A percentile compares a stretch with the other conserved stretches of the same genome.
Evolutionary conservation across 2,888 invertebrate genomes (phyloP).

Genomic region (Synergus itoensis): DNA sequence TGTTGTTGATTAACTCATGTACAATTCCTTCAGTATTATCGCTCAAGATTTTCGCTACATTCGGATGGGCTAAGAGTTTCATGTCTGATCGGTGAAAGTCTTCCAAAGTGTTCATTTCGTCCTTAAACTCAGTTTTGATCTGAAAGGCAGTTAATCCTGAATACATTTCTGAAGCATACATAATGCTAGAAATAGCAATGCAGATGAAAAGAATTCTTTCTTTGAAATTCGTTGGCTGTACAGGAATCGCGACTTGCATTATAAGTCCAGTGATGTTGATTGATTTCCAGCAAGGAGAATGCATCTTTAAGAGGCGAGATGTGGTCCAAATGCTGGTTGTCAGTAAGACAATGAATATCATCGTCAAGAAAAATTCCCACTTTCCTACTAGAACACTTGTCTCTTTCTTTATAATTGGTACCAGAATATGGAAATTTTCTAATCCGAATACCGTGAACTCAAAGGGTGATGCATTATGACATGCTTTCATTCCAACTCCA

Average conservation of each 20-base stretch:
- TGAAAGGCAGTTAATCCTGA: neutral
- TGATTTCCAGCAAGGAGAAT: neutral
- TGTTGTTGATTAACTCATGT: neutral
- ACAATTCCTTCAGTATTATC: neutral
- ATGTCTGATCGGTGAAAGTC: neutral
- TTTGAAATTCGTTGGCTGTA: neutral
- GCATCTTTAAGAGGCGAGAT: neutral
- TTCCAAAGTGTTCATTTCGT: neutral
- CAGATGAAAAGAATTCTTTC: neutral
- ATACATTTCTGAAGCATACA: slow-evolving; percentile 2
- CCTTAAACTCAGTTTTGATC: neutral
- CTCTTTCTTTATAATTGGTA: neutral
- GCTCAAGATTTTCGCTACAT: neutral
- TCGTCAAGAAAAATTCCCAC: neutral
- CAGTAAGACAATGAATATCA: neutral
- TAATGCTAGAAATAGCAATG: neutral
- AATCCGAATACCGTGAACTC: neutral
- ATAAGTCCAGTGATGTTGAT: neutral
- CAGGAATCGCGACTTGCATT: neutral
- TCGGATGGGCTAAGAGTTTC: neutral
- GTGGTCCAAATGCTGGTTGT: neutral
- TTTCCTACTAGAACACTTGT: neutral
- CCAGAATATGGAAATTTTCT: neutral
- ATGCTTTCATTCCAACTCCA: neutral
- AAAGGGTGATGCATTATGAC: neutral